phyloP scores from a whole-genome alignment of 1,140 invertebrate species.

The Lamellibrachia luymesi region DNA sequence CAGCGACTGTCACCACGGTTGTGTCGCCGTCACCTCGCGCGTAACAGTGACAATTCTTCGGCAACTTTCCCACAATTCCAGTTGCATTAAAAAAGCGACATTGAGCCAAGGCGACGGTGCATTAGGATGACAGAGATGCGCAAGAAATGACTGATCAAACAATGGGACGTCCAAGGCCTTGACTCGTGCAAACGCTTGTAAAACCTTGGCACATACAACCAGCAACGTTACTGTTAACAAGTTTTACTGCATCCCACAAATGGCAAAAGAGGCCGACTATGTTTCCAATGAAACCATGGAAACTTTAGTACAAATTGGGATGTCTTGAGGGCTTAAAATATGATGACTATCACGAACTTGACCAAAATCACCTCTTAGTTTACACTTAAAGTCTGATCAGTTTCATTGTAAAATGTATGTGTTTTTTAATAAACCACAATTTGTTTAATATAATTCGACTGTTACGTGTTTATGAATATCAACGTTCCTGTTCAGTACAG shows the following conservation, averaged over 20 bases:
- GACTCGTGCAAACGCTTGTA: not conserved
- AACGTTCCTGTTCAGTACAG: not conserved
- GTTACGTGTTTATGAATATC: not conserved
- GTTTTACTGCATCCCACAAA: not conserved
- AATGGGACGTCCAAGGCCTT: not conserved
- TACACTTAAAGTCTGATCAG: not conserved
- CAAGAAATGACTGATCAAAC: not conserved
- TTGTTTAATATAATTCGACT: not conserved
- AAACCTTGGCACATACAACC: not conserved
- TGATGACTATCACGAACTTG: not conserved
- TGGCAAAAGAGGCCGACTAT: not conserved
- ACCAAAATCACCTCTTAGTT: not conserved
- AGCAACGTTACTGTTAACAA: not conserved
- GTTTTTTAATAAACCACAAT: not conserved
- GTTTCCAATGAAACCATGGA: no score
- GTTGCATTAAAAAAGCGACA: slow-evolving; percentile 1
- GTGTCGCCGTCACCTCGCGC: not conserved
- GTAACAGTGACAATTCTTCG: not conserved
- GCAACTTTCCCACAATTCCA: not conserved
- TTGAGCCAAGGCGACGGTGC: not conserved
- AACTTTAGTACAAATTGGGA: not conserved
- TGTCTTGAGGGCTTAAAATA: not conserved
- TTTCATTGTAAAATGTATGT: not conserved
- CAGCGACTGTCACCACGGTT: not conserved
- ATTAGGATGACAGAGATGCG: not conserved